Percentiles rank a stretch among this genome's conserved stretches.
phyloP scores from a whole-genome alignment of 2,797 vertebrate genomes.

The Phaenicophaeus curvirostris region DNA sequence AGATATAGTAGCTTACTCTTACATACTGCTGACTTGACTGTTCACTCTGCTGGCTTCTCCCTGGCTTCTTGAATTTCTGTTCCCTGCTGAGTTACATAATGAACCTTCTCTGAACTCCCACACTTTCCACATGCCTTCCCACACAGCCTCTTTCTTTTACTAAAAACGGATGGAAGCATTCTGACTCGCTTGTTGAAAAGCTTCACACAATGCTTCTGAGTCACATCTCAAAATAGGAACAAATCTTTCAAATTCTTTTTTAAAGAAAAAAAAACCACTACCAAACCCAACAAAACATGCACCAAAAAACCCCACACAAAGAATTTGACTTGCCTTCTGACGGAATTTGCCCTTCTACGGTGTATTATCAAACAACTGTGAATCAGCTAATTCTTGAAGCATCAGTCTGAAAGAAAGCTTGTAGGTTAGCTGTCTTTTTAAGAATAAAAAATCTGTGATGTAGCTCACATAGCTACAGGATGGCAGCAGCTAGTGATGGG shows the following conservation, averaged over 20 bases:
- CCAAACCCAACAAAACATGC: neutral
- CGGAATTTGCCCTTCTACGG: no score
- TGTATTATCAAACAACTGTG: neutral
- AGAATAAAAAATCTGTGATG: neutral
- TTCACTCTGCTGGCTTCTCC: constrained; percentile 29
- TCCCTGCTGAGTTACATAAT: constrained; percentile 47
- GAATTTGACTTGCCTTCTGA: rapidly evolving
- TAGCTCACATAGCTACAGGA: neutral
- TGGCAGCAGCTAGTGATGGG: neutral
- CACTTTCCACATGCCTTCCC: constrained; percentile 41
- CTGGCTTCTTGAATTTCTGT: neutral
- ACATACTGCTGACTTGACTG: constrained; percentile 22
- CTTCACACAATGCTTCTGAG: constrained; percentile 1
- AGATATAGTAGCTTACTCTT: neutral
- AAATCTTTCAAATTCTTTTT: neutral
- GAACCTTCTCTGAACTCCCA: constrained; percentile 43
- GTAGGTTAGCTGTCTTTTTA: neutral
- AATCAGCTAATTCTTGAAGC: neutral
- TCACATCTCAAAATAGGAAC: neutral
- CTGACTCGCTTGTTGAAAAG: neutral
- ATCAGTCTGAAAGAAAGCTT: neutral
- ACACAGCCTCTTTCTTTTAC: constrained; percentile 20
- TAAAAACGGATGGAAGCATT: constrained; percentile 36
- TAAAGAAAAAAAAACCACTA: no score
- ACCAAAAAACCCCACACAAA: neutral